Evolutionary conservation across 2,888 invertebrate genomes (phyloP).

Genomic region (Nasonovia ribisnigri): DNA sequence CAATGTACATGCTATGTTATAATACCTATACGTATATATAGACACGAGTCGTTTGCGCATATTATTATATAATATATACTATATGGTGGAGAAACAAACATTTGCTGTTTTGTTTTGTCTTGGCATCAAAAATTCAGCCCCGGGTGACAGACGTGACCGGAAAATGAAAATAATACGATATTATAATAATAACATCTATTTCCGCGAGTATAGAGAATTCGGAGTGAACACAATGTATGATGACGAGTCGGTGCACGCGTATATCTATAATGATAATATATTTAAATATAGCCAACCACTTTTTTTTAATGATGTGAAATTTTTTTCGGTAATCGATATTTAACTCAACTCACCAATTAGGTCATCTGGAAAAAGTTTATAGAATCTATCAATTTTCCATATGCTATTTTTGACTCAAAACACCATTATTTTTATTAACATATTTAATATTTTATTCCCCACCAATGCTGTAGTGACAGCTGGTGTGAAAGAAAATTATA

Average conservation of each 20-base stretch:
- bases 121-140: background rate
- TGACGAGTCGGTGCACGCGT: background rate
- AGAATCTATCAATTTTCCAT: no score
- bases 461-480: no score
- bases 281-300: background rate
- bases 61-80: background rate
- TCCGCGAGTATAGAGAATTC: background rate
- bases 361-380: background rate
- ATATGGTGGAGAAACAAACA: background rate
- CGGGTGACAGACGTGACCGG: background rate
- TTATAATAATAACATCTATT: background rate
- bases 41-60: background rate
- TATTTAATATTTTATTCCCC: no score
- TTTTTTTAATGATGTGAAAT: background rate
- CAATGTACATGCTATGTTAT: background rate
- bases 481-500: no score
- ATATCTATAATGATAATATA: background rate
- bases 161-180: background rate
- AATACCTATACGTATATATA: background rate
- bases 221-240: background rate
- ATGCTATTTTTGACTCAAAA: no score
- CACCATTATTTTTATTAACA: no score
- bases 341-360: background rate
- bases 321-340: background rate
- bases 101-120: conserved; percentile 8